Evolutionary conservation across 2,113 vertebrate genomes (phyloP), one percentile per base, ranked within the genome.

Genomic region (Centropus bengalensis): DNA sequence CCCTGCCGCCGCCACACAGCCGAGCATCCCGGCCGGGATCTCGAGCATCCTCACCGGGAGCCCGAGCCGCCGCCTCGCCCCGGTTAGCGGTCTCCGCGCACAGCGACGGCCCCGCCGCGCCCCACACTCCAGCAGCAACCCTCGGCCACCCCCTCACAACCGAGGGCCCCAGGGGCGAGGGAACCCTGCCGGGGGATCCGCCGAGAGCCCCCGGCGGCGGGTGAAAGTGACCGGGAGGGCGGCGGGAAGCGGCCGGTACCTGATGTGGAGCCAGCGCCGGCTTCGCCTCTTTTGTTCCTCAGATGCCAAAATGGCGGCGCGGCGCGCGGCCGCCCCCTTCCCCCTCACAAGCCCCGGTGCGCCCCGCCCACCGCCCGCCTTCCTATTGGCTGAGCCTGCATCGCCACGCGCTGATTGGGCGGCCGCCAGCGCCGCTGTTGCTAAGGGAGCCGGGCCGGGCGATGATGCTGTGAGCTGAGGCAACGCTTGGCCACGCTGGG

Each of bases 211-310:
- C 5, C 55, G 12, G 27, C 14, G 1, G 19, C 9, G 5, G 9
- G 47, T 16, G 12, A 21, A 14, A 14, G 21, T 24, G 4, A 7
- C 24, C 19, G 8, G 12, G 8, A 8, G 1, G 51, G 12, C 12
- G 9, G 7, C 7, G 5, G 12, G 1, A 21, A 28, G 10, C 51
- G 2, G 23, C 82, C 49, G 16, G 96, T 97, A 98, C 97, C 97
- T 97, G 92, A 1, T 40, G 32, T 58, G 28, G 68, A 18, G 40
- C 74, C 92, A 21, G 42, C 54, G 17, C 40, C 94, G 3, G 54
- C 97, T 95, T 94, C 84, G 69, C 78, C 64, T 90, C 98, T 97
- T 97, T 98, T 98, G 98, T 98, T 98, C 94, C 96, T 96, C 83
- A 93, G 80, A 74, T 47, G 94, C 33, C 94, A 98, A 98, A 91